Evolutionary conservation across 2,113 vertebrate genomes (phyloP).

Genomic region (Cygnus buccinator): DNA sequence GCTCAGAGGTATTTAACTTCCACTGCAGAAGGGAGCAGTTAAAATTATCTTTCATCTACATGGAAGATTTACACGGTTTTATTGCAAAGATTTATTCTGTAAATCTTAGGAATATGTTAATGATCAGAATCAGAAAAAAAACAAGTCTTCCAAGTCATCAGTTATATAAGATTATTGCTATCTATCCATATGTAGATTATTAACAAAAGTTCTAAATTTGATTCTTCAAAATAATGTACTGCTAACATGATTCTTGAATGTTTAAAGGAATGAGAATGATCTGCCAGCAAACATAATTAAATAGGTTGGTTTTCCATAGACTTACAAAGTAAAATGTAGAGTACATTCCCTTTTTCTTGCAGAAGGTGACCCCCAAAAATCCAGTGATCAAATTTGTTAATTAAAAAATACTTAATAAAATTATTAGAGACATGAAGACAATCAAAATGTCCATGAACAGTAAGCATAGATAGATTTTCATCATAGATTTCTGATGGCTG

Average conservation of each 20-base stretch:
- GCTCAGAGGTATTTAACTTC: no score
- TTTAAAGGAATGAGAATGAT: not conserved
- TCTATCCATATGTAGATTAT: not conserved
- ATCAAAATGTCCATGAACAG: not conserved
- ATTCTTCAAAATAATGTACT: not conserved
- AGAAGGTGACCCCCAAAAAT: not conserved
- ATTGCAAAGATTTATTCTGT: not conserved
- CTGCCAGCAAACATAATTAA: not conserved
- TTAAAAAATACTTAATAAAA: not conserved
- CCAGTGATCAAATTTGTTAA: not conserved
- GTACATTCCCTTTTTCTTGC: not conserved
- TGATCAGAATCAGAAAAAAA: not conserved
- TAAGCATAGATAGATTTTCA: no score
- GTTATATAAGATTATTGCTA: not conserved
- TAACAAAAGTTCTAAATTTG: not conserved
- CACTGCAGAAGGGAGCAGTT: not conserved
- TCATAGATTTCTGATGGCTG: not conserved
- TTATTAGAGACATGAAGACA: not conserved
- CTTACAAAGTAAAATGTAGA: not conserved
- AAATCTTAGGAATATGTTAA: not conserved
- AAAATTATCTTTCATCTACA: not conserved
- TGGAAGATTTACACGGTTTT: not conserved
- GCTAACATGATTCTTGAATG: not conserved
- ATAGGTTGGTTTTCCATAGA: not conserved
- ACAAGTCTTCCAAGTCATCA: not conserved